Evolutionary conservation across 92 coral and sea anemone genomes (phyloP), one percentile per base, ranked within the genome.

Genomic region (Metridium senile): DNA sequence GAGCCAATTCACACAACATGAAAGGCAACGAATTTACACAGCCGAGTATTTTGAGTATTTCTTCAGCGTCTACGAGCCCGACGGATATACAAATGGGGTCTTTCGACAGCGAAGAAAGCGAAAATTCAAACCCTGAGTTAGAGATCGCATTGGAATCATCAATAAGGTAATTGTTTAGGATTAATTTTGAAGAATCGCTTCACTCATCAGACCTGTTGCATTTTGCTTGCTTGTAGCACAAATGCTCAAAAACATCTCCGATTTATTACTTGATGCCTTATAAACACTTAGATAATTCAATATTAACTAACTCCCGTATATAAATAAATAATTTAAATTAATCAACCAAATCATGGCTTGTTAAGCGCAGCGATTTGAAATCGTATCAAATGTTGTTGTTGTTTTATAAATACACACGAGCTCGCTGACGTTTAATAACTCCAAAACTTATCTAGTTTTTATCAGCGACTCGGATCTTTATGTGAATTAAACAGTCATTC

Each of bases 131-230:
- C 76, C 80, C 84, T 0, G 93, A 86, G 58, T 58, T 88, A 33
- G 93, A 88, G 78, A 82, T 76, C 54, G 93, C 89, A 28, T 47
- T 88, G 35, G 85, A 84, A 70, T 69, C 93, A 4, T 88, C 77
- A 61, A 84, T 88, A 28, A 88, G 93, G 93, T 88, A 53, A 35
- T 47, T 18, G 9, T 2, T 49, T 13, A 2, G n/a, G n/a, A n/a
- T n/a, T n/a, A n/a, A n/a, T n/a, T n/a, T n/a, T n/a, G n/a, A n/a
- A n/a, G n/a, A n/a, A n/a, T n/a, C n/a, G n/a, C n/a, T n/a, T n/a
- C n/a, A 65, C 26, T 25, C 10, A 26, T 20, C 11, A 11, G 1
- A 73, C 78, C 78, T 73, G 78, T 73, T 73, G 78, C 78, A 57
- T 58, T 13, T 34, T 71, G n/a, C n/a, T 71, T 71, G 49, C 76